Evolutionary conservation across 2,888 invertebrate genomes (phyloP), one percentile per base, ranked within the genome.

Genomic region (Synergus umbraculus): DNA sequence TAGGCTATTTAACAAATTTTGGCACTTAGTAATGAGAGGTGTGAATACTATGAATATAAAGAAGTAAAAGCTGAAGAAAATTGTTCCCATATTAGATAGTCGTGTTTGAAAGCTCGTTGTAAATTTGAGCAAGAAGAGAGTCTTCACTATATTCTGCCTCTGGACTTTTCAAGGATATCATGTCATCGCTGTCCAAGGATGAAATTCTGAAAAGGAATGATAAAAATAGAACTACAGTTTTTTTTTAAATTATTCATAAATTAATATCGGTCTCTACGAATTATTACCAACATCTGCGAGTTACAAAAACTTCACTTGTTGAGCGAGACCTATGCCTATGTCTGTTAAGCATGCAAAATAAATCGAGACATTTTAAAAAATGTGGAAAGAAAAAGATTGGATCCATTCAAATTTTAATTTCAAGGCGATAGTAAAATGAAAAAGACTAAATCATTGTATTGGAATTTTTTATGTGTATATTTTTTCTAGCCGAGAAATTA

Each of bases 61-160:
- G 49, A 64, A 64, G 73, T 44, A 76, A 60, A 78, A 49, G 54
- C 37, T 41, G 64, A 78, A 78, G 37, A 67, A 76, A 64, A 64
- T 81, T 67, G 73, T 73, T 54, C 54, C 54, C 73, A n/a, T 37
- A 84, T 89, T 86, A 92, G 80, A 92, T 88, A 80, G 90, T 88
- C 81, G 91, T 92, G 80, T 90, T 90, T 80, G 91, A 89, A 84
- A 92, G 88, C 86, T 91, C 91, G 85, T 91, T 89, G 87, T 91
- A 91, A 82, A 91, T 89, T 85, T 91, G 88, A 81, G 89, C 89
- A 78, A 91, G 88, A 79, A 90, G 84, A 69, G 90, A 88, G 66
- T 84, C 81, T 79, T 87, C 87, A 76, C 82, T 86, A 81, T 85
- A 88, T 77, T 88, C 89, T 46, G 85, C 83, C 77, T 88, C 88